Percentiles rank a stretch among this genome's conserved stretches.
phyloP scores from a whole-genome alignment of 2,888 invertebrate species.

The Latrodectus hesperus region DNA sequence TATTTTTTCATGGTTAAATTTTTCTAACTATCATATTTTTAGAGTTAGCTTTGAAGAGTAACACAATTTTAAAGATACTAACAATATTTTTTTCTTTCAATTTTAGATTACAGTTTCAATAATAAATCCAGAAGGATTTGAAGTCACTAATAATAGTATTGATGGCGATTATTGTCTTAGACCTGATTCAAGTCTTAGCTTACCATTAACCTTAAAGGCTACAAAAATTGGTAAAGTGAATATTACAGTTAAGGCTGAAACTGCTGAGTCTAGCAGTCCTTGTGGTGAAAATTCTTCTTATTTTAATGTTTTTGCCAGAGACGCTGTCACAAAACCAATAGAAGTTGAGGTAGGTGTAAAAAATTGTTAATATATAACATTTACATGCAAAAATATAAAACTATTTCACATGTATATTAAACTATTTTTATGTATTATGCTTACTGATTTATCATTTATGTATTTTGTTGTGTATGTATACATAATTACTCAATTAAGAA shows the following conservation, averaged over 20 bases:
- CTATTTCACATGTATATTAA: too few relatives aligned
- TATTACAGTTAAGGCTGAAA: slow-evolving; percentile 72
- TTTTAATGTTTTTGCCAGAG: slow-evolving; percentile 74
- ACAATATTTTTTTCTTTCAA: too few relatives aligned
- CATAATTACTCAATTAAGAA: too few relatives aligned
- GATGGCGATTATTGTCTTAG: slow-evolving; percentile 32
- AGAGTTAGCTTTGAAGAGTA: neutral
- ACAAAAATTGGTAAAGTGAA: slow-evolving; percentile 73
- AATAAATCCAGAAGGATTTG: slow-evolving; percentile 40
- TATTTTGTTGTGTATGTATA: too few relatives aligned
- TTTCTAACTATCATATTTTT: neutral
- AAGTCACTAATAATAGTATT: slow-evolving; percentile 7
- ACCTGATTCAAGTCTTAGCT: slow-evolving; percentile 24
- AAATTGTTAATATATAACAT: neutral
- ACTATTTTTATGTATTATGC: too few relatives aligned
- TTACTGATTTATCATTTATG: too few relatives aligned
- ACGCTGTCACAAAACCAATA: slow-evolving; percentile 81
- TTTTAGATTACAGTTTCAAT: slow-evolving; percentile 38
- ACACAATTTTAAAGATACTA: too few relatives aligned
- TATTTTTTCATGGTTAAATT: neutral
- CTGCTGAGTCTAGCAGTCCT: slow-evolving; percentile 71
- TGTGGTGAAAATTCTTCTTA: slow-evolving; percentile 72
- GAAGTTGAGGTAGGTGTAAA: slow-evolving; percentile 77
- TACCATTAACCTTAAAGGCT: slow-evolving; percentile 72
- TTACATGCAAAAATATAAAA: neutral